phyloP scores from a whole-genome alignment of 2,888 invertebrate genomes.

The Abrostola triplasia region DNA sequence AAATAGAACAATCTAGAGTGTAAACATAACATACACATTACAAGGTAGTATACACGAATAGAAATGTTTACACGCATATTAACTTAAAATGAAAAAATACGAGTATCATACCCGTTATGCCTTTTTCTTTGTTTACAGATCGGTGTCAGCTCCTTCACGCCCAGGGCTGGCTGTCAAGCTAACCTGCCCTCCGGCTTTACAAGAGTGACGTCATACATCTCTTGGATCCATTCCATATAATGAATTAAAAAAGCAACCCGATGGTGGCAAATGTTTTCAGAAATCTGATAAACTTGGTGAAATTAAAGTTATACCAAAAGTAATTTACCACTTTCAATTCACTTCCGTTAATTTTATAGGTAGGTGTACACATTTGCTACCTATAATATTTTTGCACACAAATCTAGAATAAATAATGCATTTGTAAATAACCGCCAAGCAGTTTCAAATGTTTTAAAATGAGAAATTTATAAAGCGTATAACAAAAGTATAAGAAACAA shows the following conservation, averaged over 20 bases:
- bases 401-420: neutral
- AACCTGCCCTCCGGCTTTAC: constrained; percentile 72
- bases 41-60: too few relatives aligned
- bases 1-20: too few relatives aligned
- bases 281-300: neutral
- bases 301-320: constrained; percentile 11
- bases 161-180: constrained; percentile 66
- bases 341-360: too few relatives aligned
- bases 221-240: constrained; percentile 68
- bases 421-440: neutral
- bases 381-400: too few relatives aligned
- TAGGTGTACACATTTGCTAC: too few relatives aligned
- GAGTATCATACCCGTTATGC: too few relatives aligned
- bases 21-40: too few relatives aligned
- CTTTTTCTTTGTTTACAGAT: constrained; percentile 54
- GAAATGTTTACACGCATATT: too few relatives aligned
- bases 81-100: too few relatives aligned
- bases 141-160: constrained; percentile 70
- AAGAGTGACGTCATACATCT: constrained; percentile 67
- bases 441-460: too few relatives aligned
- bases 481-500: neutral
- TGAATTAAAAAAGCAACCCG: neutral
- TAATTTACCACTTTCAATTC: constrained; percentile 13
- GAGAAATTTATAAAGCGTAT: neutral
- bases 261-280: neutral